Conservation (phyloP, 2,113 vertebrate species). For the Alligator mississippiensis region DNA sequence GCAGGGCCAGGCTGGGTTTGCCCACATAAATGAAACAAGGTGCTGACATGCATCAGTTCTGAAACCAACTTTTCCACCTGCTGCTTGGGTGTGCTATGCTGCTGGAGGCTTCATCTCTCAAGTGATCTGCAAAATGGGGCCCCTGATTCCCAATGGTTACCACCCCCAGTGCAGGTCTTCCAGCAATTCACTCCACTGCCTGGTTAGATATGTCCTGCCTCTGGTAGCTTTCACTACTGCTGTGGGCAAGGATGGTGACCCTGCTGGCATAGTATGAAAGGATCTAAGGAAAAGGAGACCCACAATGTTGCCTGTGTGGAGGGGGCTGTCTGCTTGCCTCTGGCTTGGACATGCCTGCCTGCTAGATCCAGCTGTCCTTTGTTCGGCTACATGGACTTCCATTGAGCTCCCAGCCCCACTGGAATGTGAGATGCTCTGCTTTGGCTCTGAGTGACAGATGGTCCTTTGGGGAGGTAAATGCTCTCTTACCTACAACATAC, state of each 20-base stretch:
- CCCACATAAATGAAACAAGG: too few relatives aligned
- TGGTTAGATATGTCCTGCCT: too few relatives aligned
- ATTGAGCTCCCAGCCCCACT: too few relatives aligned
- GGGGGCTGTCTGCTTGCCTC: not conserved
- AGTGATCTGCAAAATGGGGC: not conserved
- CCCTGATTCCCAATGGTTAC: not conserved
- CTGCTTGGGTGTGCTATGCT: too few relatives aligned
- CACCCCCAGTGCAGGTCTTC: not conserved
- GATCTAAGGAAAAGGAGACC: not conserved
- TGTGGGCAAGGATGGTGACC: not conserved
- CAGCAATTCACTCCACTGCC: not conserved
- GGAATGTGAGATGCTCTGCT: not conserved
- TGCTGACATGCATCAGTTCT: too few relatives aligned
- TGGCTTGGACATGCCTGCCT: accelerated
- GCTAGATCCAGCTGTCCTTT: not conserved
- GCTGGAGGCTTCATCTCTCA: too few relatives aligned
- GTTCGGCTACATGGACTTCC: too few relatives aligned
- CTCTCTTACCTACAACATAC: conserved; percentile 91
- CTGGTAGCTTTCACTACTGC: not conserved
- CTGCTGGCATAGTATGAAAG: not conserved
- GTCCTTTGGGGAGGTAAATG: too few relatives aligned
- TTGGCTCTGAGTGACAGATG: too few relatives aligned
- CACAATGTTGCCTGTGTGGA: not conserved
- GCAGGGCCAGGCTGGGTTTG: too few relatives aligned
- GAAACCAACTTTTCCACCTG: too few relatives aligned